Percentiles rank a stretch among this genome's conserved stretches.
Conservation (phyloP, 2,888 invertebrate species). For the Trachelus troglodyta region DNA sequence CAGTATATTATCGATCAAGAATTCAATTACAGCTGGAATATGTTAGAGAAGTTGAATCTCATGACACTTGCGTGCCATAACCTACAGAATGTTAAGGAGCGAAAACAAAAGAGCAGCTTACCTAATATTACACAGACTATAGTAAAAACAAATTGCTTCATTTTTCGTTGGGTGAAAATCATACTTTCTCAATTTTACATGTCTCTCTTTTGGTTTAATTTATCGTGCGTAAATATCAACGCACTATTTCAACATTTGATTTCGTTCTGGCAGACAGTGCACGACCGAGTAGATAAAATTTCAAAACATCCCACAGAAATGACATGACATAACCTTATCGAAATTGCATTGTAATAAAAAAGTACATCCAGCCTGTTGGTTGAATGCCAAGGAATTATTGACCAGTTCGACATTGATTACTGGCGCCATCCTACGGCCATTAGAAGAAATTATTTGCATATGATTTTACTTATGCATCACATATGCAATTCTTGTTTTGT, state of each 20-base stretch:
- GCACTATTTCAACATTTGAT: background rate
- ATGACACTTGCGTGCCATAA: background rate
- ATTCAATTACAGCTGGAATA: background rate
- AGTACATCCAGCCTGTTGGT: background rate
- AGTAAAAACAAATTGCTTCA: conserved; percentile 59
- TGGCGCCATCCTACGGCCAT: background rate
- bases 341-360: background rate
- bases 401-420: background rate
- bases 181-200: conserved; percentile 39
- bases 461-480: background rate
- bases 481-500: background rate
- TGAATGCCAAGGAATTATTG: background rate
- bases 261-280: background rate
- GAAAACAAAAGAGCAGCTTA: conserved; percentile 32
- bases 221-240: background rate
- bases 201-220: conserved; percentile 2
- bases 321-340: conserved; percentile 4
- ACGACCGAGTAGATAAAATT: background rate
- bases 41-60: background rate
- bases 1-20: no score
- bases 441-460: background rate
- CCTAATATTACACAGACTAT: conserved; percentile 56
- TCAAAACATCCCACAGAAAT: background rate
- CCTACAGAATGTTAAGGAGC: background rate
- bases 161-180: conserved; percentile 57